Conservation (phyloP, 2,113 vertebrate genomes). For the Melanocharis versteri region DNA sequence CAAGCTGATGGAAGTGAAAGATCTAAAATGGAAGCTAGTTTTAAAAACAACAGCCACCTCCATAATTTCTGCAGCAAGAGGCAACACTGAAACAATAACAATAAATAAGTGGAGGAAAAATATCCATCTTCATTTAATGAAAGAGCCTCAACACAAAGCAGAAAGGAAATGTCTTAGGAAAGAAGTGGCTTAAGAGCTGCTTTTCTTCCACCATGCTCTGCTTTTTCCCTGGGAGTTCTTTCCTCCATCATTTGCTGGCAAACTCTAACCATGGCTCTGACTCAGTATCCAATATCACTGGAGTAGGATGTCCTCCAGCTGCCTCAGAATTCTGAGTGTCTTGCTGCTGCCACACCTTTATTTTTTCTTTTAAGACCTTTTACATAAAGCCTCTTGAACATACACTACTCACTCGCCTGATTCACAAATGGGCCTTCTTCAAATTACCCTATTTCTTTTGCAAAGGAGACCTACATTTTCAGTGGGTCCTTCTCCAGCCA, state of each 20-base stretch:
- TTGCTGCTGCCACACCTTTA: not conserved
- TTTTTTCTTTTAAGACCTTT: not conserved
- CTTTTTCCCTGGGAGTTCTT: not conserved
- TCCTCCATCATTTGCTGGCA: not conserved
- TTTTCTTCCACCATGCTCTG: not conserved
- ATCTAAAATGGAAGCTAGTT: not conserved
- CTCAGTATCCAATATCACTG: fast-evolving
- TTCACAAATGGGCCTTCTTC: not conserved
- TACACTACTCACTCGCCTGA: not conserved
- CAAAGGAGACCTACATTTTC: not conserved
- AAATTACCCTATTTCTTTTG: not conserved
- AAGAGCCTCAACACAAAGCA: not conserved
- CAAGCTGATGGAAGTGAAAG: not conserved
- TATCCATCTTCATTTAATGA: not conserved
- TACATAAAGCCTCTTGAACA: not conserved
- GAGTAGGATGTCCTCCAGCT: not conserved
- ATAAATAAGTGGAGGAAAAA: not conserved
- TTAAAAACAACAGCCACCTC: not conserved
- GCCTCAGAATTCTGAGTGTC: not conserved
- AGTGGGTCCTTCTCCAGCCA: not conserved
- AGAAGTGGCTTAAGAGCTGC: not conserved
- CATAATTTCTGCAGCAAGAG: not conserved
- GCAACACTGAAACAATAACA: not conserved
- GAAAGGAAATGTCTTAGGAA: not conserved
- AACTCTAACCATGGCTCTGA: not conserved